phyloP scores from a whole-genome alignment of 2,797 vertebrate genomes.

The Jordanella pulchra region DNA sequence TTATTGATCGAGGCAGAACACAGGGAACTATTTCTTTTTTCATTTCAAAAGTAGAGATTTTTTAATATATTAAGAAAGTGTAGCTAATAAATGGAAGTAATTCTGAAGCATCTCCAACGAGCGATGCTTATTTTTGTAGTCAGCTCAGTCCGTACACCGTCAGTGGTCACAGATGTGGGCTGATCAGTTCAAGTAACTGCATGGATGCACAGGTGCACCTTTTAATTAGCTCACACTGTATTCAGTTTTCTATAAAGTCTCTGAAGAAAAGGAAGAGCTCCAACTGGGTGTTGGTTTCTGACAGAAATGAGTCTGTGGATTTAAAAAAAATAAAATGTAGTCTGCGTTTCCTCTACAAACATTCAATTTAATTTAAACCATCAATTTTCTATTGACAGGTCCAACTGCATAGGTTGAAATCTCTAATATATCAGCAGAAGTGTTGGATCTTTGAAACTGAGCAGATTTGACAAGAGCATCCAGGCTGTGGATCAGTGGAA shows the following conservation, averaged over 20 bases:
- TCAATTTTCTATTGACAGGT: too few relatives aligned
- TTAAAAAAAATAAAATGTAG: background rate
- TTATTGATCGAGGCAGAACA: slow-evolving; percentile 39
- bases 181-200: background rate
- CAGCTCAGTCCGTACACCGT: background rate
- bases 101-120: background rate
- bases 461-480: background rate
- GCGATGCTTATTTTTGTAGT: background rate
- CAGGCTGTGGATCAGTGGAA: background rate
- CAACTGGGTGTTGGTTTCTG: background rate
- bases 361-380: background rate
- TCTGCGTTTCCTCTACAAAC: background rate
- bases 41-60: background rate
- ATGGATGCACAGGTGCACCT: background rate
- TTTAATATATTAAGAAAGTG: slow-evolving; percentile 5
- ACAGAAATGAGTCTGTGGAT: background rate
- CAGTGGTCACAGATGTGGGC: background rate
- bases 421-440: background rate
- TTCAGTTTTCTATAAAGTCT: background rate
- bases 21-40: slow-evolving; percentile 13
- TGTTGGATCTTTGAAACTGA: background rate
- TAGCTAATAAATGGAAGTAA: background rate
- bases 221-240: background rate
- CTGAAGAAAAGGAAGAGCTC: background rate
- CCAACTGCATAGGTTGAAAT: background rate